phyloP scores from a whole-genome alignment of 2,113 vertebrate species.

The Oncorhynchus kisutch region DNA sequence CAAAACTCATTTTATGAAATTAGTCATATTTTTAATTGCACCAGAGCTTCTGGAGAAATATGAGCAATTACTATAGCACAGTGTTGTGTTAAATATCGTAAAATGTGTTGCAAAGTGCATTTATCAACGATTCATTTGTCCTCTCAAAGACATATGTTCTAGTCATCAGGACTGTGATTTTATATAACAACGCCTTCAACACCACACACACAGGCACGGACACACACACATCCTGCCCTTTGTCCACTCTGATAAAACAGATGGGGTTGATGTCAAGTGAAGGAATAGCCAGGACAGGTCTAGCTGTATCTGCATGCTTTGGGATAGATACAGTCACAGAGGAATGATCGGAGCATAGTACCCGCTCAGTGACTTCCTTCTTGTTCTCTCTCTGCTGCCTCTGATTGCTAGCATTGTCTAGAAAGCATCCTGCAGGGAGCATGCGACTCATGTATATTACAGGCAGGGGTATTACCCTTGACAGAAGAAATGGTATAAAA shows the following conservation, averaged over 20 bases:
- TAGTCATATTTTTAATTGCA: constrained; percentile 61
- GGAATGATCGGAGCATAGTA: constrained; percentile 32
- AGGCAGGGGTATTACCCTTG: constrained; percentile 56
- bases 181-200: not conserved
- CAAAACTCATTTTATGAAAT: constrained; percentile 55
- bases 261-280: constrained; percentile 24
- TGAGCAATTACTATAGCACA: constrained; percentile 53
- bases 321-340: constrained; percentile 8
- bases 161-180: not conserved
- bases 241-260: too few species aligned
- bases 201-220: not conserved
- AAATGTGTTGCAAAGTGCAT: constrained; percentile 16
- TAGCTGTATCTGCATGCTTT: not conserved
- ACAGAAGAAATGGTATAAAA: constrained; percentile 62
- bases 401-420: constrained; percentile 60
- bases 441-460: constrained; percentile 50
- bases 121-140: not conserved
- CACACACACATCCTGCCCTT: not conserved
- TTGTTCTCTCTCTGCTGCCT: constrained; percentile 46
- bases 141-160: not conserved
- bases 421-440: constrained; percentile 56
- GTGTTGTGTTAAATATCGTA: constrained; percentile 23
- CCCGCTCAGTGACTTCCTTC: constrained; percentile 50
- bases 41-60: constrained; percentile 48
- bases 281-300: constrained; percentile 10